Conservation (phyloP, 1,140 invertebrate genomes). For the Papilio xuthus region DNA sequence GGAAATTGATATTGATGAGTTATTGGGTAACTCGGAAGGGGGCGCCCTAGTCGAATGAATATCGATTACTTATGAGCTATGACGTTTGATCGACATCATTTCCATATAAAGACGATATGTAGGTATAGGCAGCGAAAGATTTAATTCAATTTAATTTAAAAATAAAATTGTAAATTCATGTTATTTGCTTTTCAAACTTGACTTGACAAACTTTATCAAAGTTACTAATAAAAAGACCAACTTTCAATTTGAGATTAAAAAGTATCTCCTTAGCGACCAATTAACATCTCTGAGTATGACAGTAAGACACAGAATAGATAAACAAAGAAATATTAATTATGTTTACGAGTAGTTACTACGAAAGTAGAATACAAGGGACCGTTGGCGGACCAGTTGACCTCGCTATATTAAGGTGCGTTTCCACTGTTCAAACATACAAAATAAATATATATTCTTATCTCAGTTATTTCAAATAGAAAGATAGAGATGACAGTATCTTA, state of each 20-base stretch:
- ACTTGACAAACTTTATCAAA: too few relatives aligned
- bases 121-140: not conserved
- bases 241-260: too few relatives aligned
- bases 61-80: not conserved
- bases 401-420: not conserved
- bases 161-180: too few relatives aligned
- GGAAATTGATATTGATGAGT: slow-evolving; percentile 8
- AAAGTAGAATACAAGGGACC: not conserved
- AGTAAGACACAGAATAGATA: not conserved
- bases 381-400: slow-evolving; percentile 16
- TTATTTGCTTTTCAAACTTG: too few relatives aligned
- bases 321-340: not conserved
- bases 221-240: too few relatives aligned
- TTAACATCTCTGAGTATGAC: too few relatives aligned
- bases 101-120: not conserved
- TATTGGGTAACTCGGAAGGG: not conserved
- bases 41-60: not conserved
- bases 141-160: not conserved
- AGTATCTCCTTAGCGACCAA: too few relatives aligned
- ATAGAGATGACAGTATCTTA: not conserved
- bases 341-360: not conserved
- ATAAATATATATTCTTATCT: not conserved
- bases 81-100: not conserved
- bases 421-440: not conserved
- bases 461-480: not conserved